phyloP scores from a whole-genome alignment of 2,113 vertebrate genomes.

The Otocyon megalotis region DNA sequence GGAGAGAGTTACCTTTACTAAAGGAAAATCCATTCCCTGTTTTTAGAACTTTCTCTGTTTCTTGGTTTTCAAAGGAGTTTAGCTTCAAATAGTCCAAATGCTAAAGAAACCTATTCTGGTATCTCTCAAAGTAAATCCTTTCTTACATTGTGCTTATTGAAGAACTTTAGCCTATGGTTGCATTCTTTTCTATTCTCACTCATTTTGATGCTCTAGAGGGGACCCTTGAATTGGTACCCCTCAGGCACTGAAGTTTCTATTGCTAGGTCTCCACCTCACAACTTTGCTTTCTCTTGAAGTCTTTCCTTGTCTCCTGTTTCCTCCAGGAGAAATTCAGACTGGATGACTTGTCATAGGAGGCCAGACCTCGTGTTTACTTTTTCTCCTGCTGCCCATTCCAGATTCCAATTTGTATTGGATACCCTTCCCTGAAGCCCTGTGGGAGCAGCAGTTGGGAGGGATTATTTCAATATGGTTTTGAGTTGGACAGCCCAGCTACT shows the following conservation, averaged over 20 bases:
- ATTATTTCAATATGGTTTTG: background rate
- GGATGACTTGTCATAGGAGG: background rate
- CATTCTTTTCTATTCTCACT: background rate
- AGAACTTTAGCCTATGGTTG: background rate
- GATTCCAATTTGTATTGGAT: background rate
- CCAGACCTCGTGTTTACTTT: background rate
- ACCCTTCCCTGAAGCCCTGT: background rate
- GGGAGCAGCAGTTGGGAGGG: background rate
- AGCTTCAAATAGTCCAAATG: background rate
- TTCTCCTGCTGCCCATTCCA: background rate
- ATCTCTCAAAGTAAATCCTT: background rate
- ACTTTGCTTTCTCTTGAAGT: background rate
- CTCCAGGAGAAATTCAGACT: background rate
- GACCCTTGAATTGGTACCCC: background rate
- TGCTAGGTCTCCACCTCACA: background rate
- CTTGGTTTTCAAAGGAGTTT: background rate
- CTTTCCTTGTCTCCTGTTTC: background rate
- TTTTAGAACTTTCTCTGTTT: background rate
- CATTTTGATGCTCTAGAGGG: background rate
- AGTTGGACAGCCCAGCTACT: background rate
- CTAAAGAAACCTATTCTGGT: background rate
- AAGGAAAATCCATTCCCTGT: background rate
- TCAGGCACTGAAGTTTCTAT: background rate
- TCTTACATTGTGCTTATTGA: background rate
- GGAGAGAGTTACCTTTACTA: background rate